Evolutionary conservation across 2,888 invertebrate genomes (phyloP), one percentile per base, ranked within the genome.

Genomic region (Lycaena phlaeas): DNA sequence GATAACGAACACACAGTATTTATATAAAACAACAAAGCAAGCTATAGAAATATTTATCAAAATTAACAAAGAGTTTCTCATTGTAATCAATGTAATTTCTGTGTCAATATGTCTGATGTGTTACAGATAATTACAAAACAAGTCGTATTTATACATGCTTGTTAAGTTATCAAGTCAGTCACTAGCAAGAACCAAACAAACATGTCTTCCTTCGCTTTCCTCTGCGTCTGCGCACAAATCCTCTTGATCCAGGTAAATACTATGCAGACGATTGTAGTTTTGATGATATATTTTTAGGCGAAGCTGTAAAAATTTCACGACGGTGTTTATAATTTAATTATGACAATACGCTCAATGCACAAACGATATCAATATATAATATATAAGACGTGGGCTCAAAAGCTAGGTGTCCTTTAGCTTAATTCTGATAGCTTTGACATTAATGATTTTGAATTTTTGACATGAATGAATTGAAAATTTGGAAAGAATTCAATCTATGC

Each of bases 181-280:
- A 34, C 34, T 34, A 3, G 12, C 1, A 18, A 11, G 18, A 22
- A 34, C 12, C 34, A 22, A 12, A 9, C 34, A 22, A 43, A 31
- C 39, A 51, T 49, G 46, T 44, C 45, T 14, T 31, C 51, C 25
- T 46, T 49, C 28, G 34, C 44, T 12, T 36, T 49, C 37, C 27
- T 44, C 14, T 40, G 47, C 31, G 28, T 49, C 18, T 46, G 45
- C 43, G 26, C 46, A 22, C 51, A 49, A 43, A 43, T 44, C 22
- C 45, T 49, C 36, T 26, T 53, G 36, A 39, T 45, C 17, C 46
- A 53, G 50, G 53, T 53, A 41, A 48, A 36, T 36, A 17, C 26
- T 30, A n/a, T n/a, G n/a, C n/a, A n/a, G n/a, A n/a, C n/a, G n/a
- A n/a, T n/a, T n/a, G n/a, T n/a, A n/a, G n/a, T n/a, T n/a, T n/a